A percentile compares a stretch with the other conserved stretches of the same genome.
Evolutionary conservation across 2,797 vertebrate genomes (phyloP).

Genomic region (Balearica regulorum): DNA sequence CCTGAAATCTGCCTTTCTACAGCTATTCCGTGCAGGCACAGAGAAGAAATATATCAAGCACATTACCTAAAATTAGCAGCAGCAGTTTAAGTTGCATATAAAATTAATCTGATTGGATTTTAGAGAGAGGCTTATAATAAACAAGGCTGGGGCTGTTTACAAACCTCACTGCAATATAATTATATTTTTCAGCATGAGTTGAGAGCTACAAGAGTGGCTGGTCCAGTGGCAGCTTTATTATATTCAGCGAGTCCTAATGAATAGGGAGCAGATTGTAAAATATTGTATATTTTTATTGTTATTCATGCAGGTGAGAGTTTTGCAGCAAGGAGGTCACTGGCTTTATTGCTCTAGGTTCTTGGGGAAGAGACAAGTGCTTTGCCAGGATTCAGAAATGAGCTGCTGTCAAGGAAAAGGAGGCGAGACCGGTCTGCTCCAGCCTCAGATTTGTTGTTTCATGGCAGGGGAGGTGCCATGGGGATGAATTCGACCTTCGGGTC

Average conservation of each 20-base stretch:
- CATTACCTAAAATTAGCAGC: constrained; percentile 1
- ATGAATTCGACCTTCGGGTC: background rate
- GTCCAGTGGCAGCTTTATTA: constrained; percentile 3
- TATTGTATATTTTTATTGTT: background rate
- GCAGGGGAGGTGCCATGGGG: background rate
- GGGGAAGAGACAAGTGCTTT: background rate
- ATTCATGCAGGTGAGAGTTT: background rate
- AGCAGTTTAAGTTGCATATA: background rate
- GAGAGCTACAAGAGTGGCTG: background rate
- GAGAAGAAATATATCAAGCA: background rate
- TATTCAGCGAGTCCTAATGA: background rate
- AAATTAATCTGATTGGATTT: constrained; percentile 53
- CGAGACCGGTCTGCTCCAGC: background rate
- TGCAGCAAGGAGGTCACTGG: background rate
- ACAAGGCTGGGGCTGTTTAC: constrained; percentile 38
- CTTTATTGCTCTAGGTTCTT: background rate
- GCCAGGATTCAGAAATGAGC: background rate
- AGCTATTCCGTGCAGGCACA: background rate
- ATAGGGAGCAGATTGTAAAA: constrained; percentile 3
- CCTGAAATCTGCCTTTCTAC: background rate
- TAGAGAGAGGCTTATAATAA: background rate
- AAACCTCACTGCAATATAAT: constrained; percentile 19
- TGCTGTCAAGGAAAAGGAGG: background rate
- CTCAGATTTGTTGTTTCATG: background rate
- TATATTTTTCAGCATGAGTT: background rate